Percentiles rank a stretch among this genome's conserved stretches.
These are phyloP conservation scores for Tineola bisselliella DNA, from an alignment of 2,888 invertebrate species.

Conservation along the genomic window DNA sequence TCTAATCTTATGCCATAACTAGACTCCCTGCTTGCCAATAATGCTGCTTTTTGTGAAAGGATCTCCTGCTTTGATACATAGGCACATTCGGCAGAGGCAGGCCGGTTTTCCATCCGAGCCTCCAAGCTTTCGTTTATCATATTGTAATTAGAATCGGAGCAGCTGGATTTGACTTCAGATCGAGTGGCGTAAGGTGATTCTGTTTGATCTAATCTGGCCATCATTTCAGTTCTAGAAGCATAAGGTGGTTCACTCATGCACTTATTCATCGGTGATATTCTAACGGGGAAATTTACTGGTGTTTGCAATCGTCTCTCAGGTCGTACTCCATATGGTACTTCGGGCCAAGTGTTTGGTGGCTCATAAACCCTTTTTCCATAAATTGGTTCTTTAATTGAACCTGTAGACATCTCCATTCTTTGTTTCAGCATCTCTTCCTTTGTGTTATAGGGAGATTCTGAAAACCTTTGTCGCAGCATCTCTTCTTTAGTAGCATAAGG, in stretches of 20 bases:
- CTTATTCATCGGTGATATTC: conserved; percentile 53
- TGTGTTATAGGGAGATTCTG: conserved; percentile 60
- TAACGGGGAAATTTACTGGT: conserved; percentile 45
- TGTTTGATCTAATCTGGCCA: conserved; percentile 43
- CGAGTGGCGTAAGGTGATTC: conserved; percentile 51
- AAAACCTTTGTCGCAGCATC: conserved; percentile 59
- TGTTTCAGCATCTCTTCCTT: conserved; percentile 60
- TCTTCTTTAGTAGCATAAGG: conserved; percentile 62
- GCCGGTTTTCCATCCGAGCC: conserved; percentile 37
- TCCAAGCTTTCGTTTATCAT: conserved; percentile 41
- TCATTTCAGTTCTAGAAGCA: conserved; percentile 54
- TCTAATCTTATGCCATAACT: conserved; percentile 46
- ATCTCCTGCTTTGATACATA: conserved; percentile 64
- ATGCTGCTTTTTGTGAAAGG: conserved; percentile 58
- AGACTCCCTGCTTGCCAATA: conserved; percentile 54
- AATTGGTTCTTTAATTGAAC: conserved; percentile 39
- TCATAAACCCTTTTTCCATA: conserved; percentile 58
- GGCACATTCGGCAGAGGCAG: conserved; percentile 57
- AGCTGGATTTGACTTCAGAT: conserved; percentile 53
- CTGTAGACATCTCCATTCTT: conserved; percentile 40
- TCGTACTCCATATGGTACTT: conserved; percentile 47
- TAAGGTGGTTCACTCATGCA: conserved; percentile 63
- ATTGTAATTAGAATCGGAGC: conserved; percentile 48
- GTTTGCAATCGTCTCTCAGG: conserved; percentile 55
- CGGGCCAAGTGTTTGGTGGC: conserved; percentile 52